phyloP scores from a whole-genome alignment of 2,888 invertebrate species.

The Polyommatus iphigenia region DNA sequence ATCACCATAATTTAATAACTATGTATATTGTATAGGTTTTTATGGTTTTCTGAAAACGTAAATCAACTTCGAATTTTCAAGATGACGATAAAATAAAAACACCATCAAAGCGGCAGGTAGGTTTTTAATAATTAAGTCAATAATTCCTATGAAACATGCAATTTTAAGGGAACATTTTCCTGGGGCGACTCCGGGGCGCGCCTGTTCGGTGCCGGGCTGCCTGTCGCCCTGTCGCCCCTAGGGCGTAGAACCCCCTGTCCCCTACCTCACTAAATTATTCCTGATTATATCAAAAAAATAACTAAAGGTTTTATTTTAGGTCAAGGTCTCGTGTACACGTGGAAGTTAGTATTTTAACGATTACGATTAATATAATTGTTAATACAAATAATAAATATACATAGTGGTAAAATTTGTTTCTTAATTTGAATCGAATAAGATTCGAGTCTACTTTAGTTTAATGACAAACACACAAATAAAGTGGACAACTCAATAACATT shows the following conservation, averaged over 20 bases:
- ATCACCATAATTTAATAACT: too few relatives aligned
- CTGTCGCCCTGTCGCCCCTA: constrained; percentile 36
- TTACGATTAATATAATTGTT: too few relatives aligned
- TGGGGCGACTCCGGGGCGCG: constrained; percentile 33
- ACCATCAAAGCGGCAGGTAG: background rate
- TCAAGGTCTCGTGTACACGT: constrained; percentile 27
- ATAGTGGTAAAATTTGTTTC: too few relatives aligned
- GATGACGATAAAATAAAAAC: background rate
- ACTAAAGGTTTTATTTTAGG: constrained; percentile 37
- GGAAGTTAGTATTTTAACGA: background rate
- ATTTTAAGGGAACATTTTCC: constrained; percentile 1
- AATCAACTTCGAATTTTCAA: background rate
- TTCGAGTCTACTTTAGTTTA: too few relatives aligned
- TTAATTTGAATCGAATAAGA: too few relatives aligned
- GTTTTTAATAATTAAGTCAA: constrained; percentile 12
- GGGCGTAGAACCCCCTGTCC: constrained; percentile 42
- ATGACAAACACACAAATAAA: too few relatives aligned
- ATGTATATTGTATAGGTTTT: too few relatives aligned
- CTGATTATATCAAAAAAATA: constrained; percentile 46
- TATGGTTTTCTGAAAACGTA: background rate
- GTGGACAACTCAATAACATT: too few relatives aligned
- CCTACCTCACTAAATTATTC: constrained; percentile 45
- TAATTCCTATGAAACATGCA: constrained; percentile 29
- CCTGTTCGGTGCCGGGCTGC: constrained; percentile 39
- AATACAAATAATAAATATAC: too few relatives aligned